These are phyloP conservation scores for Sylvia borin DNA, from an alignment of 2,797 vertebrate species.

Conservation along the genomic window DNA sequence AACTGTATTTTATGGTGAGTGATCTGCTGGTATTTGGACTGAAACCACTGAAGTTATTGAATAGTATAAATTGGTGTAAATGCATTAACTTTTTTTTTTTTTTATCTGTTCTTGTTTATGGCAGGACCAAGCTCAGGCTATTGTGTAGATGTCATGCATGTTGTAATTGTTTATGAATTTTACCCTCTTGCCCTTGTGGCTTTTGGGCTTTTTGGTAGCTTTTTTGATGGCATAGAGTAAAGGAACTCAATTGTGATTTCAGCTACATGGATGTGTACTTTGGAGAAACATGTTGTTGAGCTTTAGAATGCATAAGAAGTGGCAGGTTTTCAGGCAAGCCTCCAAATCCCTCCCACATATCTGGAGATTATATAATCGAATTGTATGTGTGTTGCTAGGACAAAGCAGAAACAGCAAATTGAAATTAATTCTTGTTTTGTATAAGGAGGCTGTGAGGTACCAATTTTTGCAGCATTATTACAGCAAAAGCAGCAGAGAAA, in stretches of 20 bases:
- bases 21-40: slow-evolving; percentile 19
- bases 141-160: not conserved
- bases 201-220: not conserved
- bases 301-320: not conserved
- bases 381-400: not conserved
- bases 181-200: not conserved
- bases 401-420: slow-evolving; percentile 37
- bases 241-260: not conserved
- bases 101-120: not conserved
- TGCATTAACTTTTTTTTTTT: not conserved
- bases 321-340: slow-evolving; percentile 13
- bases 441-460: not conserved
- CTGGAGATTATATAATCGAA: slow-evolving; percentile 44
- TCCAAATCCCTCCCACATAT: slow-evolving; percentile 20
- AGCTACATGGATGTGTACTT: not conserved
- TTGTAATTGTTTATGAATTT: not conserved
- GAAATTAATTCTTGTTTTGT: slow-evolving; percentile 17
- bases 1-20: not conserved
- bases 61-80: not conserved
- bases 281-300: not conserved
- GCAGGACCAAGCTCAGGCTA: not conserved
- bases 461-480: not conserved
- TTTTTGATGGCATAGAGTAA: not conserved
- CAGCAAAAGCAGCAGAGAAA: not conserved
- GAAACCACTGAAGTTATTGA: not conserved